These are phyloP conservation scores for Lasioglossum calceatum DNA, from an alignment of 2,888 invertebrate genomes.

Conservation along the genomic window DNA sequence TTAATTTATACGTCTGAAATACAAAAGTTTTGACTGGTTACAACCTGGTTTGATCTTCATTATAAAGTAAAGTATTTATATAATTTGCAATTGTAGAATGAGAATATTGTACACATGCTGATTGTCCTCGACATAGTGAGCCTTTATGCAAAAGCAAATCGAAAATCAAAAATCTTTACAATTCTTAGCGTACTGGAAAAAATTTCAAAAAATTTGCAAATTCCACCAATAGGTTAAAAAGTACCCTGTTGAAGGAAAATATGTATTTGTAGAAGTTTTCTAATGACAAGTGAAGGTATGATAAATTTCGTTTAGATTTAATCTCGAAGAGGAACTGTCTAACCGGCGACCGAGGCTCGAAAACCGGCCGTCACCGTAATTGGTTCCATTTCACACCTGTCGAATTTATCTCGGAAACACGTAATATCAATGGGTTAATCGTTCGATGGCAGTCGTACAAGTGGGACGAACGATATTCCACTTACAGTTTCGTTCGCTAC, in stretches of 20 bases:
- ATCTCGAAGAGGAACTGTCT: background rate
- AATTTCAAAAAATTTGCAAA: background rate
- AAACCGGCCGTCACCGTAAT: background rate
- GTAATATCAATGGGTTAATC: slow-evolving; percentile 42
- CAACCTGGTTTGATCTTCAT: too few relatives aligned
- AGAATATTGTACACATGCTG: background rate
- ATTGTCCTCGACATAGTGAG: background rate
- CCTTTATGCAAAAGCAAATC: background rate
- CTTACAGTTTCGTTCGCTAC: slow-evolving; percentile 42
- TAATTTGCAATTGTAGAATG: background rate
- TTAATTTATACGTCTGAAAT: too few relatives aligned
- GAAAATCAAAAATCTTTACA: background rate
- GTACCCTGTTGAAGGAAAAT: background rate
- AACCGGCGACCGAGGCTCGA: background rate
- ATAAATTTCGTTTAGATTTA: background rate
- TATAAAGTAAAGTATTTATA: too few relatives aligned
- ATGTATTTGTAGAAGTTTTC: background rate
- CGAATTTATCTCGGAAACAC: slow-evolving; percentile 32
- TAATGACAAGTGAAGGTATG: background rate
- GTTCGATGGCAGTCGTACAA: slow-evolving; percentile 4
- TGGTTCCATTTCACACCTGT: background rate
- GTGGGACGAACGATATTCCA: slow-evolving; percentile 36
- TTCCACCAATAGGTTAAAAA: background rate
- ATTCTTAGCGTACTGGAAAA: background rate
- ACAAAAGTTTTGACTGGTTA: too few relatives aligned